Conservation (phyloP, 2,888 invertebrate species). For the Nemotelus pantherinus region DNA sequence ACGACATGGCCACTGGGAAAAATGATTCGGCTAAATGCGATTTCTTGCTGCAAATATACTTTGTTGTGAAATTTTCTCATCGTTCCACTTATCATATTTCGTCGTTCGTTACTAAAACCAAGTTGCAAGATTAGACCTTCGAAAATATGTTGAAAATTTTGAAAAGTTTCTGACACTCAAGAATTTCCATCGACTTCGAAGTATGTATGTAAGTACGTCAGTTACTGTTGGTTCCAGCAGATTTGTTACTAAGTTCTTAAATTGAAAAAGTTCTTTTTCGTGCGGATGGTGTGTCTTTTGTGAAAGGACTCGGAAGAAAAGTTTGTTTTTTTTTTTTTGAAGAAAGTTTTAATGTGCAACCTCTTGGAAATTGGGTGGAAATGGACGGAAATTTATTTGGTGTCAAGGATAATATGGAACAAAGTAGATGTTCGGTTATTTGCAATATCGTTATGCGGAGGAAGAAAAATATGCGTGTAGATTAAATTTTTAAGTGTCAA, state of each 20-base stretch:
- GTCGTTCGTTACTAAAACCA: too few relatives aligned
- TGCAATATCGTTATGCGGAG: too few relatives aligned
- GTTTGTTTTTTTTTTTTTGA: background rate
- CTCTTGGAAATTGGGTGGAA: background rate
- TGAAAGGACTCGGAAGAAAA: background rate
- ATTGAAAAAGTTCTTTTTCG: constrained; percentile 27
- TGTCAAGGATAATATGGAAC: background rate
- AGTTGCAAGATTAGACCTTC: background rate
- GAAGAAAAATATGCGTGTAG: too few relatives aligned
- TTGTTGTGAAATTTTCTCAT: background rate
- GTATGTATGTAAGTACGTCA: too few relatives aligned
- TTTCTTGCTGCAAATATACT: too few relatives aligned
- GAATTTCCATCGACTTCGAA: background rate
- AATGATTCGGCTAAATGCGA: background rate
- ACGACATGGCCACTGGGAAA: constrained; percentile 27
- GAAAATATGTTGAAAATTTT: background rate
- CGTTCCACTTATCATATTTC: background rate
- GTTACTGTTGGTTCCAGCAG: constrained; percentile 13
- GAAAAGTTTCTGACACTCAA: constrained; percentile 1
- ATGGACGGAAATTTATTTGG: constrained; percentile 6
- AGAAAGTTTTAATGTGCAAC: constrained; percentile 8
- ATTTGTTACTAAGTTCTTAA: constrained; percentile 13
- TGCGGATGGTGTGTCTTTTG: background rate
- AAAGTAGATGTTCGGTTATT: too few relatives aligned
- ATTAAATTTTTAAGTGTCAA: too few relatives aligned